phyloP scores from a whole-genome alignment of 2,797 vertebrate species.

The Peromyscus aztecus region DNA sequence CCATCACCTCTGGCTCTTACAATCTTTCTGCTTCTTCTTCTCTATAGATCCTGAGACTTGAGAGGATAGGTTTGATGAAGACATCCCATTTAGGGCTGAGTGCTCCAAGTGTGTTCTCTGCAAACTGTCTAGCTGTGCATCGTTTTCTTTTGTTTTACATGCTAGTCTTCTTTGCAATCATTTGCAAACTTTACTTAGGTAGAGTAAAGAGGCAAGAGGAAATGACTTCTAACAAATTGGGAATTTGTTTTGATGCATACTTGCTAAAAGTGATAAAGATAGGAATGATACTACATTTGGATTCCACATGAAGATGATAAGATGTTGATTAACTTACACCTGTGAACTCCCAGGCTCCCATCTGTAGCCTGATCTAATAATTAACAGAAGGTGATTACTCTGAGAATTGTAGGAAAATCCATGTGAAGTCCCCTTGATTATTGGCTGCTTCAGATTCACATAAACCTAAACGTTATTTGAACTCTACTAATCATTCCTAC shows the following conservation, averaged over 20 bases:
- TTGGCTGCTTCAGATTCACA: constrained; percentile 29
- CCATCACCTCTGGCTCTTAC: too few species aligned
- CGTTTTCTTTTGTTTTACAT: neutral
- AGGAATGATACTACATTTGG: neutral
- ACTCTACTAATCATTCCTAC: neutral
- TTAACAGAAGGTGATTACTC: neutral
- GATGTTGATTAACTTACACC: neutral
- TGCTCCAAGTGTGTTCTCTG: too few species aligned
- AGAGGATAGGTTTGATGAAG: neutral
- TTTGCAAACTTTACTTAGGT: neutral
- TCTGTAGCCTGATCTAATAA: neutral
- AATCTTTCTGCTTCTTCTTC: neutral
- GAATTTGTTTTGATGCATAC: neutral
- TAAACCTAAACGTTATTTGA: constrained; percentile 27
- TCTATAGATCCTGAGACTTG: neutral
- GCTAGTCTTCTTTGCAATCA: neutral
- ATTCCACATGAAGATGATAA: neutral
- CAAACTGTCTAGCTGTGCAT: too few species aligned
- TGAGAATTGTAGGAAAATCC: constrained; percentile 4
- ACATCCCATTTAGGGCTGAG: neutral
- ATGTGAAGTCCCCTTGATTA: neutral
- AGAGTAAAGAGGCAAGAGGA: neutral
- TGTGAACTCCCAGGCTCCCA: neutral
- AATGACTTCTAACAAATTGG: neutral
- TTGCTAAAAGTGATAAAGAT: neutral